Percentiles rank a stretch among this genome's conserved stretches.
These are phyloP conservation scores for Thalassoma bifasciatum DNA, from an alignment of 2,113 vertebrate species.

Conservation along the genomic window DNA sequence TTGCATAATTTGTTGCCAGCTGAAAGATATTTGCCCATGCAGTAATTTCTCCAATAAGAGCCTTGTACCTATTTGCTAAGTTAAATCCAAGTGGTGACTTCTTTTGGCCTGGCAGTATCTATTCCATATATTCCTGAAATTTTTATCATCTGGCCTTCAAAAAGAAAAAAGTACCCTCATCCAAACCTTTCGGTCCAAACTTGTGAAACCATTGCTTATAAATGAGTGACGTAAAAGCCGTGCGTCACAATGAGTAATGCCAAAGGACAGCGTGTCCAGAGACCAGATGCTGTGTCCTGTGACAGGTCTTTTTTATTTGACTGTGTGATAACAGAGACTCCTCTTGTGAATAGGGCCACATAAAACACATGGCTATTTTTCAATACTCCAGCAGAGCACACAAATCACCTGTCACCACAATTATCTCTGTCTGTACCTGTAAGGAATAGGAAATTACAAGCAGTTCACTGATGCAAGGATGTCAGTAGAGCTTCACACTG, in stretches of 20 bases:
- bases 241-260: neutral
- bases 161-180: neutral
- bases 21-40: too few relatives aligned
- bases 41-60: too few relatives aligned
- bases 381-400: conserved; percentile 27
- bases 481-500: conserved; percentile 19
- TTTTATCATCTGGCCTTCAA: too few relatives aligned
- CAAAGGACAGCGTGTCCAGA: neutral
- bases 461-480: conserved; percentile 43
- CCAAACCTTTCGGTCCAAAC: neutral
- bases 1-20: too few relatives aligned
- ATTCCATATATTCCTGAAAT: too few relatives aligned
- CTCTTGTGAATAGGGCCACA: neutral
- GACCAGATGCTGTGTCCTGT: neutral
- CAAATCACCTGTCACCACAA: conserved; percentile 10
- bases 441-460: conserved; percentile 54
- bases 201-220: neutral
- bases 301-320: conserved; percentile 12
- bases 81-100: too few relatives aligned
- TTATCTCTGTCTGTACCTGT: conserved; percentile 33
- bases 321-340: conserved; percentile 11
- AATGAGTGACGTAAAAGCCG: neutral
- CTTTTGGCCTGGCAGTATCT: too few relatives aligned
- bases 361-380: conserved; percentile 10
- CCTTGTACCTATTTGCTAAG: too few relatives aligned